A percentile compares a stretch with the other conserved stretches of the same genome.
Conservation (phyloP, 2,797 vertebrate species). For the Pipistrellus nathusii region DNA sequence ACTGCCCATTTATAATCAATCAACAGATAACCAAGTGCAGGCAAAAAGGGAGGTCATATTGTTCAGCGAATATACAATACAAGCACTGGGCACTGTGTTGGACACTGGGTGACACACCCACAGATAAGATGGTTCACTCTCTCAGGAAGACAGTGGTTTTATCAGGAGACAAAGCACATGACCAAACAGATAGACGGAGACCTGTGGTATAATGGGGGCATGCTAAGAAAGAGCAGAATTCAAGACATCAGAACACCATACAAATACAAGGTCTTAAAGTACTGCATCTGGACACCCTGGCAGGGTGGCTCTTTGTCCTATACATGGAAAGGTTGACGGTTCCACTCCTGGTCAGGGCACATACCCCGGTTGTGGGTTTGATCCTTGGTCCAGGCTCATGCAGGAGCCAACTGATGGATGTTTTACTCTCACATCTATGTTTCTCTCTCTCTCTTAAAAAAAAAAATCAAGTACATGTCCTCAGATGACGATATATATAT, state of each 20-base stretch:
- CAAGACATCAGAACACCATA: neutral
- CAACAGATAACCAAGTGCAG: neutral
- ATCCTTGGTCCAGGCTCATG: too few species aligned
- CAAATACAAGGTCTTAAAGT: neutral
- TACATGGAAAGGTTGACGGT: too few species aligned
- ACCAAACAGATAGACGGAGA: neutral
- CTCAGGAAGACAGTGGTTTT: neutral
- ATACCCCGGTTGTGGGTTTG: too few species aligned
- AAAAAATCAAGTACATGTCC: too few species aligned
- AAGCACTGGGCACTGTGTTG: neutral
- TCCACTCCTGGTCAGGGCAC: too few species aligned
- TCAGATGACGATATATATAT: neutral
- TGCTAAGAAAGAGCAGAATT: neutral
- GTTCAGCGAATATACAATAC: fast-evolving
- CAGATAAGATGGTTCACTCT: neutral
- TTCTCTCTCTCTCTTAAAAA: too few species aligned
- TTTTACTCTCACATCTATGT: too few species aligned
- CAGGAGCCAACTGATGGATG: too few species aligned
- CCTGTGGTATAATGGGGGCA: fast-evolving
- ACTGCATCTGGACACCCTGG: neutral
- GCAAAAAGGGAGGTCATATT: neutral
- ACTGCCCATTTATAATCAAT: neutral
- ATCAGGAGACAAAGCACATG: neutral
- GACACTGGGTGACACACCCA: neutral
- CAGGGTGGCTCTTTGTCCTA: too few species aligned